Conservation (phyloP, 1,140 invertebrate genomes). For the Muscidifurax raptorellus region DNA sequence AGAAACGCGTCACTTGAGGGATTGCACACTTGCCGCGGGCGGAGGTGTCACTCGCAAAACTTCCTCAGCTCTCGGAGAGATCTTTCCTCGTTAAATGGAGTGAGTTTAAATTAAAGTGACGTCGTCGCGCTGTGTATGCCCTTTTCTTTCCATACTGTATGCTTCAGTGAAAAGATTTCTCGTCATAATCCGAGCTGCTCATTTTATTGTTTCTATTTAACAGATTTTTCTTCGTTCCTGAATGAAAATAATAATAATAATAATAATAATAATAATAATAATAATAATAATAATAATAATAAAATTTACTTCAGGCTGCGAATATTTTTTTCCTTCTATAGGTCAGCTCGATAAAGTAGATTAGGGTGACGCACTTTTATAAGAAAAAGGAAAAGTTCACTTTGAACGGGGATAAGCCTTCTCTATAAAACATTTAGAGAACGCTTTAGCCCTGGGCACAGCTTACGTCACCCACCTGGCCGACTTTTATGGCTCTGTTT, state of each 20-base stretch:
- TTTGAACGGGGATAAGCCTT: background rate
- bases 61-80: background rate
- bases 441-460: background rate
- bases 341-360: background rate
- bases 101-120: constrained; percentile 2
- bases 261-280: too few relatives aligned
- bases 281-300: background rate
- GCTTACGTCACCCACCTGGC: background rate
- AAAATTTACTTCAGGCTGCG: background rate
- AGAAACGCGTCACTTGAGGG: background rate
- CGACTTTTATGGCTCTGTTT: constrained; percentile 7
- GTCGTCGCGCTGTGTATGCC: background rate
- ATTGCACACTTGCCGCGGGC: background rate
- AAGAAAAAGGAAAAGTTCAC: background rate
- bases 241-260: too few relatives aligned
- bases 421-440: background rate
- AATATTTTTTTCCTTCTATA: background rate
- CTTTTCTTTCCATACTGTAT: background rate
- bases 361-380: background rate
- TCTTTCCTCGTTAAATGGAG: background rate
- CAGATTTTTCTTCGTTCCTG: too few relatives aligned
- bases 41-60: background rate
- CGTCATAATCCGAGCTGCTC: background rate
- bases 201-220: too few relatives aligned
- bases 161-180: background rate